Conservation (phyloP, 2,797 vertebrate genomes). For the Carduelis carduelis region DNA sequence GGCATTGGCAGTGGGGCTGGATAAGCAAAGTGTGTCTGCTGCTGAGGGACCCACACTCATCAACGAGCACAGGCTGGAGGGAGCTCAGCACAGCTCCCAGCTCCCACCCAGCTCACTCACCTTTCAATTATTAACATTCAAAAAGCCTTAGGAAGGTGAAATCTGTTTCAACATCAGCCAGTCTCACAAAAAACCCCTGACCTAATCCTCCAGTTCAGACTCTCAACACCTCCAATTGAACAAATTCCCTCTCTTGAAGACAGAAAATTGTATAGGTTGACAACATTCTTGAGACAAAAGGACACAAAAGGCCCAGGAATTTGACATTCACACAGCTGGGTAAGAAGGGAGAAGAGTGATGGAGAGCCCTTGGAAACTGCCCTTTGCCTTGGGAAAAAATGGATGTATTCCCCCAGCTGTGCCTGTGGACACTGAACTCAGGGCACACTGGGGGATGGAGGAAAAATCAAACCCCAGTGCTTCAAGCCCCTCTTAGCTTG, state of each 20-base stretch:
- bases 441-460: background rate
- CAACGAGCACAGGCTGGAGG: background rate
- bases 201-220: background rate
- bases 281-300: background rate
- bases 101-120: fast-evolving
- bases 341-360: background rate
- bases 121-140: background rate
- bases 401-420: background rate
- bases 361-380: background rate
- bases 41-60: background rate
- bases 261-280: fast-evolving
- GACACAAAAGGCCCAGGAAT: background rate
- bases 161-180: background rate
- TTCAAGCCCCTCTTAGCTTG: background rate
- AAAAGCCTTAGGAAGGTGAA: background rate
- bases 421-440: background rate
- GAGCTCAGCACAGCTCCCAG: background rate
- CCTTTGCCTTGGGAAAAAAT: background rate
- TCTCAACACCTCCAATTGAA: background rate
- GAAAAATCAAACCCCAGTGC: background rate
- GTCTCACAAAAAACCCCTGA: background rate
- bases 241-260: background rate
- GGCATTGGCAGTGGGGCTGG: background rate
- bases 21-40: background rate
- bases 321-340: background rate